Evolutionary conservation across 2,113 vertebrate species (phyloP).

Genomic region (Cromileptes altivelis): DNA sequence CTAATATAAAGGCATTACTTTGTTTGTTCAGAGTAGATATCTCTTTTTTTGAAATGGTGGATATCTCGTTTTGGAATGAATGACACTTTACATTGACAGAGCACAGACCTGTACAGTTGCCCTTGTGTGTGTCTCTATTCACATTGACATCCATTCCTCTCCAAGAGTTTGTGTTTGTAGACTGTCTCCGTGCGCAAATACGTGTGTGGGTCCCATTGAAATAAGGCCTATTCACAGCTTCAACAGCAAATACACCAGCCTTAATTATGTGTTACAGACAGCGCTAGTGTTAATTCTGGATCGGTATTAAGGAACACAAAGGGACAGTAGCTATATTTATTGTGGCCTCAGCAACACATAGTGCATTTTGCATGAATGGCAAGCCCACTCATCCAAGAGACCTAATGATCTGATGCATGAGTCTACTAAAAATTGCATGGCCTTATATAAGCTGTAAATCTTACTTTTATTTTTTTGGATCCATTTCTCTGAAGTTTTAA

Average conservation of each 20-base stretch:
- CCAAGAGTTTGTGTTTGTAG: constrained; percentile 73
- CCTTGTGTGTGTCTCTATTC: constrained; percentile 64
- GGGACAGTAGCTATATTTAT: constrained; percentile 73
- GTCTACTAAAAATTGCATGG: constrained; percentile 80
- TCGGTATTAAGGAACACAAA: constrained; percentile 76
- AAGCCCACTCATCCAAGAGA: constrained; percentile 76
- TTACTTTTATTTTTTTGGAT: constrained; percentile 72
- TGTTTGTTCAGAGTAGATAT: constrained; percentile 46
- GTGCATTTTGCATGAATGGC: constrained; percentile 81
- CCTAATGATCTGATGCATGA: constrained; percentile 77
- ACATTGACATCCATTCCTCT: constrained; percentile 56
- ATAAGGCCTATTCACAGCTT: constrained; percentile 83
- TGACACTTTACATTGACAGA: constrained; percentile 58
- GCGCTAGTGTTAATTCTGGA: constrained; percentile 77
- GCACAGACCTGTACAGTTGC: constrained; percentile 74
- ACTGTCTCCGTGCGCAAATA: constrained; percentile 68
- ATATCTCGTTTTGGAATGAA: constrained; percentile 74
- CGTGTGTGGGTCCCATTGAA: constrained; percentile 62
- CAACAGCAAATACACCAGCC: constrained; percentile 84
- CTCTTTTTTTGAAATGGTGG: constrained; percentile 45
- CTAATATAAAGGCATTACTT: constrained; percentile 46
- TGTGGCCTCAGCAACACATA: constrained; percentile 80
- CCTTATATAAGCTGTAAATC: constrained; percentile 81
- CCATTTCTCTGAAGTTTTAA: constrained; percentile 75
- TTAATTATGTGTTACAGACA: constrained; percentile 77